Percentiles rank a stretch among this genome's conserved stretches.
Conservation (phyloP, 1,140 invertebrate genomes). For the Trichomalopsis sarcophagae region DNA sequence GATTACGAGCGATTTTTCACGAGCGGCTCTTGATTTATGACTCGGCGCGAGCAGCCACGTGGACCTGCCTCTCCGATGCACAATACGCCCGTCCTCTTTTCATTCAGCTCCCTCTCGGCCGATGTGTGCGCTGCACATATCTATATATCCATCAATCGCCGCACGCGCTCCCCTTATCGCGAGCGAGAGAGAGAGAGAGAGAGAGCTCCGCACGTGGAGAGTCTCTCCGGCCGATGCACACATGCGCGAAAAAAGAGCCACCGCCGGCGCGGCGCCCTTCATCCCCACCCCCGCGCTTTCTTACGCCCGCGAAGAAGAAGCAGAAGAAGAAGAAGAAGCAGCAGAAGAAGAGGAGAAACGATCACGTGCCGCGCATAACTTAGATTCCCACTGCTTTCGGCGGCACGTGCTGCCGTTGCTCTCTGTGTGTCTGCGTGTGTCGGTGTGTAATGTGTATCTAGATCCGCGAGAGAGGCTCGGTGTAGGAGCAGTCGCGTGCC, state of each 20-base stretch:
- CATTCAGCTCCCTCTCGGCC: constrained; percentile 23
- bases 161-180: constrained; percentile 44
- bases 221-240: not conserved
- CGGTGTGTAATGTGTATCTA: not conserved
- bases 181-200: not conserved
- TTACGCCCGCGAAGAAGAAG: constrained; percentile 18
- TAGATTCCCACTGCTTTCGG: constrained; percentile 66
- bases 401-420: constrained; percentile 57
- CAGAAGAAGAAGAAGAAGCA: not conserved
- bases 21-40: not conserved
- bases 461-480: constrained; percentile 49
- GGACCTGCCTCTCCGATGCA: constrained; percentile 8
- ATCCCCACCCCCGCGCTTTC: constrained; percentile 45
- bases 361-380: constrained; percentile 73
- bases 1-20: not conserved
- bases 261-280: constrained; percentile 39
- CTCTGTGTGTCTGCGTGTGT: not conserved
- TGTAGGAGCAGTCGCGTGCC: constrained; percentile 46
- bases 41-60: not conserved
- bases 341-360: not conserved
- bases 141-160: constrained; percentile 1
- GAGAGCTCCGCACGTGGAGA: constrained; percentile 14
- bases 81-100: constrained; percentile 1
- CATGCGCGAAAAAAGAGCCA: constrained; percentile 31
- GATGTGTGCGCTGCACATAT: not conserved